phyloP scores from a whole-genome alignment of 2,797 vertebrate genomes.

The Enteromius fasciolatus region DNA sequence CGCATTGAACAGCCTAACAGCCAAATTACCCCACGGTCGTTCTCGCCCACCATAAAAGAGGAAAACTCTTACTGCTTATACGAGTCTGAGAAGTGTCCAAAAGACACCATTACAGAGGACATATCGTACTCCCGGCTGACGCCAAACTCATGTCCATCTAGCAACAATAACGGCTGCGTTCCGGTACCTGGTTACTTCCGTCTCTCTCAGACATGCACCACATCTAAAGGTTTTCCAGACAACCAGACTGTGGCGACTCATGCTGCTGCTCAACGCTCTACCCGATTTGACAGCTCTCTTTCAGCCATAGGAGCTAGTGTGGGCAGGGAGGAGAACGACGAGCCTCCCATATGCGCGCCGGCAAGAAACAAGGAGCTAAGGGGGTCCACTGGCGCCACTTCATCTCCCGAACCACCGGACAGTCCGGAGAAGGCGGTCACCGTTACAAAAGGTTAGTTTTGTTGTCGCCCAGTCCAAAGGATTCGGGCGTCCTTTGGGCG shows the following conservation, averaged over 20 bases:
- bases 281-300: constrained; percentile 83
- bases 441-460: constrained; percentile 84
- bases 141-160: constrained; percentile 79
- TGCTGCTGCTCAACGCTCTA: constrained; percentile 82
- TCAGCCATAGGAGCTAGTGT: constrained; percentile 77
- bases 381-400: constrained; percentile 87
- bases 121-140: constrained; percentile 85
- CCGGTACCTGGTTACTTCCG: constrained; percentile 97
- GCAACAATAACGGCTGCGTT: constrained; percentile 78
- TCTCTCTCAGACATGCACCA: constrained; percentile 92
- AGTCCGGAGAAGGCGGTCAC: constrained; percentile 83
- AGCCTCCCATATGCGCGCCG: constrained; percentile 77
- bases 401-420: constrained; percentile 88
- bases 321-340: constrained; percentile 84
- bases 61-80: constrained; percentile 96
- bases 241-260: constrained; percentile 81
- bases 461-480: neutral
- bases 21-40: constrained; percentile 88
- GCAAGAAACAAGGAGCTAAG: constrained; percentile 84
- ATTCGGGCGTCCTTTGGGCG: neutral
- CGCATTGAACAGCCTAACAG: constrained; percentile 87
- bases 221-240: constrained; percentile 85
- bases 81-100: constrained; percentile 93
- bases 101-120: constrained; percentile 84
- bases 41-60: constrained; percentile 94